Evolutionary conservation across 2,888 invertebrate species (phyloP), one percentile per base, ranked within the genome.

Genomic region (Furcula furcula): DNA sequence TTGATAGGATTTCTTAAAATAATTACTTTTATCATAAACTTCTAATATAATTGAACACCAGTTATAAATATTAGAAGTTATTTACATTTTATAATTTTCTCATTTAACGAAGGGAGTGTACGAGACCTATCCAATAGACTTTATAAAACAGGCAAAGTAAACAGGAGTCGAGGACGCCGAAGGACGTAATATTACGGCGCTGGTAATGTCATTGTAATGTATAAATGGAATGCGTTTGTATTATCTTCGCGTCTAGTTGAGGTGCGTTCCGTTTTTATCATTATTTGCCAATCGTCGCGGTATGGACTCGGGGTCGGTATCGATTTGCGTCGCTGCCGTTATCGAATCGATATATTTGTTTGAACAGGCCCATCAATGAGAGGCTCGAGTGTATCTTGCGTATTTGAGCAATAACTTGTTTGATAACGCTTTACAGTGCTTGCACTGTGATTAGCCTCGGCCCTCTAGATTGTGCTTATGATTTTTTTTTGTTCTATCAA

Each of bases 361-460:
- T 84, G 71, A 70, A 44, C 64, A 71, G 70, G 60, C 65, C 76
- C 84, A 81, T 85, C 85, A 82, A 79, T 83, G 80, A 67, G 66
- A 64, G 71, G 51, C 56, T 81, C 65, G 79, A 81, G 83, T 76
- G 72, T 81, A 76, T 78, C 78, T 81, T 76, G 77, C 80, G 73
- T 85, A 78, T 86, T 86, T 83, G 78, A 83, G 77, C 80, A 81
- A 84, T 81, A 85, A 80, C 79, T 83, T 80, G 82, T 81, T 77
- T 78, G 82, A 77, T 83, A 81, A 77, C 69, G 66, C 65, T 78
- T 69, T 68, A 74, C 76, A 73, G 67, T 76, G 77, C 76, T 80
- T 75, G 74, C 65, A 65, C 60, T 79, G 65, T 73, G 77, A 83
- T 83, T 81, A 83, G 69, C 68, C 62, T 63, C 65, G 58, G 59